Conservation (phyloP, 2,113 vertebrate genomes). For the Pteronura brasiliensis region DNA sequence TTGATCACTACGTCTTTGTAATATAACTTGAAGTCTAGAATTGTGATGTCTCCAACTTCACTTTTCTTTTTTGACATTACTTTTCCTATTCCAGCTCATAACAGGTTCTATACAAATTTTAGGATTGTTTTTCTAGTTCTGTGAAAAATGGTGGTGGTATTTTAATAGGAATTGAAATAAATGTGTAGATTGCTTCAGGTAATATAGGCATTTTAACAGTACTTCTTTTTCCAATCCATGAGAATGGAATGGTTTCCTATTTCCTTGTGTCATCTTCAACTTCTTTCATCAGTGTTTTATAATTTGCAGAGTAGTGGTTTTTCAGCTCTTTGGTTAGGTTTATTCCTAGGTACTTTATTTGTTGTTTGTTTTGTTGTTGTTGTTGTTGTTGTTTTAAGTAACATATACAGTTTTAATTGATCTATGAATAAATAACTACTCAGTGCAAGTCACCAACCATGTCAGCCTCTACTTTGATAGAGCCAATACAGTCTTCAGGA, state of each 20-base stretch:
- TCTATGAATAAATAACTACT: constrained; percentile 65
- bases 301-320: background rate
- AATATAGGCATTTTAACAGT: background rate
- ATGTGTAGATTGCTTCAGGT: background rate
- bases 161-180: background rate
- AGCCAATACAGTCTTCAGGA: constrained; percentile 7
- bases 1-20: background rate
- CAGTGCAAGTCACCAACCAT: background rate
- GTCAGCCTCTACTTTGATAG: constrained; percentile 53
- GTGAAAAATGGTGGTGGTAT: background rate
- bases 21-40: background rate
- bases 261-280: background rate
- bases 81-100: background rate
- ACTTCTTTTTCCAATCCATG: background rate
- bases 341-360: background rate
- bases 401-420: constrained; percentile 82
- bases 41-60: background rate
- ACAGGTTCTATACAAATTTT: background rate
- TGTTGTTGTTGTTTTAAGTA: constrained; percentile 47
- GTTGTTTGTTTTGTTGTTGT: background rate
- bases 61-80: background rate
- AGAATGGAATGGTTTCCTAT: background rate
- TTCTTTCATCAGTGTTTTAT: background rate
- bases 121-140: background rate
- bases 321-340: background rate